These are phyloP conservation scores for Phrynocephalus guinanensis DNA, from an alignment of 2,797 vertebrate genomes.

Conservation along the genomic window DNA sequence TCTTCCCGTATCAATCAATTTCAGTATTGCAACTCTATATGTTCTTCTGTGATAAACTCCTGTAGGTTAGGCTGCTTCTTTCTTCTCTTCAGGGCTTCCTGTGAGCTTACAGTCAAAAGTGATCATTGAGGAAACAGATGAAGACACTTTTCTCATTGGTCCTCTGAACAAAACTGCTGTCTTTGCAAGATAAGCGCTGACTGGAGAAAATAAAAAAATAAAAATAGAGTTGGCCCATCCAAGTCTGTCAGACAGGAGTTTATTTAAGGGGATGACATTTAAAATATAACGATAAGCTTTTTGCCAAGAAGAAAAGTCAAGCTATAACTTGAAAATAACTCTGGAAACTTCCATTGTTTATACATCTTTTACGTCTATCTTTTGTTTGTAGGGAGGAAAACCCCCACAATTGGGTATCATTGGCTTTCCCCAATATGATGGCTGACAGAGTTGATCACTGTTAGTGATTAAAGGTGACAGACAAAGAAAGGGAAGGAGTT, in stretches of 20 bases:
- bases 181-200: slow-evolving; percentile 68
- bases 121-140: slow-evolving; percentile 74
- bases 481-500: no score
- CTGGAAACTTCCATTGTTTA: neutral
- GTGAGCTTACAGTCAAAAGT: slow-evolving; percentile 69
- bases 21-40: slow-evolving; percentile 9
- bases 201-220: slow-evolving; percentile 23
- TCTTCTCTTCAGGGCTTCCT: slow-evolving; percentile 78
- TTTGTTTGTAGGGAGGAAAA: neutral
- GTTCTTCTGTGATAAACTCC: slow-evolving; percentile 52
- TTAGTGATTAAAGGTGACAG: neutral
- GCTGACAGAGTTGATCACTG: neutral
- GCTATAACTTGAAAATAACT: neutral
- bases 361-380: neutral
- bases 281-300: neutral
- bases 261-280: neutral
- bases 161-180: slow-evolving; percentile 68
- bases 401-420: neutral
- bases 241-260: neutral
- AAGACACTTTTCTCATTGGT: slow-evolving; percentile 74
- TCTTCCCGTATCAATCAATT: slow-evolving; percentile 26
- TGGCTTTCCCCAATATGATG: neutral
- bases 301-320: neutral
- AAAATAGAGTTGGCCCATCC: neutral
- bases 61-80: slow-evolving; percentile 70